Conservation (phyloP, 2,113 vertebrate genomes). For the Phrynocephalus versicolor region DNA sequence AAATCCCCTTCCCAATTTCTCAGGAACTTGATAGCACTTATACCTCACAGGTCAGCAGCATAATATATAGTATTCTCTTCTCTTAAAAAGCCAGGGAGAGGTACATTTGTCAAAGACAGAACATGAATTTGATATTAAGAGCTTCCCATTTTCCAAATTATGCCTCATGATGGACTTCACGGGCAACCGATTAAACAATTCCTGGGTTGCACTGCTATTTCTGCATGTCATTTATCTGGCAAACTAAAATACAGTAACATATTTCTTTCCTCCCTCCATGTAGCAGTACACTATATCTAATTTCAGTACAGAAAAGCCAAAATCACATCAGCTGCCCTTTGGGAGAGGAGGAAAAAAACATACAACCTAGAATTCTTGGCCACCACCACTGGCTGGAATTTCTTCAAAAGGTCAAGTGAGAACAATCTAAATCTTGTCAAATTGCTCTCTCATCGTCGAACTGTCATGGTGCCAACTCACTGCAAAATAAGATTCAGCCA, state of each 20-base stretch:
- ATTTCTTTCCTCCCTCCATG: background rate
- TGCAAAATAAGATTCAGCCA: background rate
- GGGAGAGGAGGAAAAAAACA: background rate
- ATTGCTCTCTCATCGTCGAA: background rate
- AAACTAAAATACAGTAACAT: background rate
- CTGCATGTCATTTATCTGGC: background rate
- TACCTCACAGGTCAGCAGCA: background rate
- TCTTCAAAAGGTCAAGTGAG: background rate
- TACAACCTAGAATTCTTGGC: background rate
- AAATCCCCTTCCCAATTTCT: no score
- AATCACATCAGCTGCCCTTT: background rate
- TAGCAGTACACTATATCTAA: background rate
- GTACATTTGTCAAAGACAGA: background rate
- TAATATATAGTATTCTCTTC: background rate
- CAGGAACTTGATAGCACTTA: background rate
- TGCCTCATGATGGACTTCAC: background rate
- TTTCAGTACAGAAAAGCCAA: background rate
- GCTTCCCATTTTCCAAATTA: background rate
- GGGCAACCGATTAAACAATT: background rate
- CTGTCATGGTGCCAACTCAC: background rate
- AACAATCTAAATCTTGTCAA: background rate
- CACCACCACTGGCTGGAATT: background rate
- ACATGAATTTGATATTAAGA: background rate
- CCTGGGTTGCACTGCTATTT: background rate
- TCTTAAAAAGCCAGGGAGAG: background rate